Base-by-base conservation (phyloP, 1,140 invertebrate genomes). In the Drosophila sproati region DNA sequence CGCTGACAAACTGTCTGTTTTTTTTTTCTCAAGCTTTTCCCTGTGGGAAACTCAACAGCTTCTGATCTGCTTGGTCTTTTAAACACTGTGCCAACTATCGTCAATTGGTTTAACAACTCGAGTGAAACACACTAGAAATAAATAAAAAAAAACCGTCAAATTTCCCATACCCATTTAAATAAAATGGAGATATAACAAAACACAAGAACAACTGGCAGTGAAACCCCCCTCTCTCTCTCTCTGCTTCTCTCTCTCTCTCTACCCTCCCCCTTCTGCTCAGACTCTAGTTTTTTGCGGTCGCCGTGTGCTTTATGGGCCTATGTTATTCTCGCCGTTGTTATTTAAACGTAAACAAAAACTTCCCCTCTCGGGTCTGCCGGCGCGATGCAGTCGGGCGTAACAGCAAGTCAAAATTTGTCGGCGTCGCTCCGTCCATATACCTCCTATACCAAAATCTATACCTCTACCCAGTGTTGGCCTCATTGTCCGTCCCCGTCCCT, bases 361-460 rank as follows among this genome's bases (percentile, higher is more conserved):
- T 3, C 37, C 66, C 45, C 56, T 32, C 32, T 54, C 7, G 28
- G 7, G 5, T 0, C 31, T 1, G 31, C 28, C 37, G 8, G 4
- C 45, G 20, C 51, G 57, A 32, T 74, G 66, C 72, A 87, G 66
- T 88, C 73, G 77, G 72, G 80, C 83, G 80, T 55, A 80, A 76
- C 83, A 77, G 70, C 77, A 80, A 87, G 73, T 88, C 85, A 80
- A 82, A 87, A 87, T 77, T 83, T 72, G 77, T 80, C 71, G 77
- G 63, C 80, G 66, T 77, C 62, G 63, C 43, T 67, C 59, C 60
- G 57, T 55, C 59, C 69, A 71, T 63, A 52, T 45, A 62, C 57
- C 37, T 28, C 39, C 61, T 37, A 69, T 48, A 60, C 71, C 66
- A 80, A 41, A 74, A 51, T 57, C 66, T 48, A 41, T 68, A 50